These are phyloP conservation scores for Xestobium rufovillosum DNA, from an alignment of 2,888 invertebrate species.

Conservation along the genomic window DNA sequence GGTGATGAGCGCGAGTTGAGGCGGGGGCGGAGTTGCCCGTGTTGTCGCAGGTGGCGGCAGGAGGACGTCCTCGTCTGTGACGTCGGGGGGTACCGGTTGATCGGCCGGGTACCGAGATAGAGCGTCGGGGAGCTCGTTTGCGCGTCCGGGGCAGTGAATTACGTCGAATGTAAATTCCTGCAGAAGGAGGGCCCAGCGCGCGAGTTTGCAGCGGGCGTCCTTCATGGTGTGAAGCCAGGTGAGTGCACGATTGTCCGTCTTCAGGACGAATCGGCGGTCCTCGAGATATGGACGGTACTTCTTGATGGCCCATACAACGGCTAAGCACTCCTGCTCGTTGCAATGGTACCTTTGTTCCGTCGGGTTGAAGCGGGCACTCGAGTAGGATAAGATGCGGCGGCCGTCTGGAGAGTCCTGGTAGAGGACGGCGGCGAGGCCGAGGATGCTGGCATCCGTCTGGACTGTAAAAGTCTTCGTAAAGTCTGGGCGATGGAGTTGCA, in stretches of 20 bases:
- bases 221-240: slow-evolving; percentile 13
- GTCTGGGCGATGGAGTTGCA: no score
- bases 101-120: slow-evolving; percentile 15
- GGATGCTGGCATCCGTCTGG: slow-evolving; percentile 9
- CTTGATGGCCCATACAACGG: slow-evolving; percentile 18
- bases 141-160: slow-evolving; percentile 21
- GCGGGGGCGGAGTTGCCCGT: no score
- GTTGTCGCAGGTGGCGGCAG: background rate
- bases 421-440: slow-evolving; percentile 6
- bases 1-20: background rate
- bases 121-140: slow-evolving; percentile 18
- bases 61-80: background rate
- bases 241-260: slow-evolving; percentile 12
- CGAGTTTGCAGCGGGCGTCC: slow-evolving; percentile 12
- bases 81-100: background rate
- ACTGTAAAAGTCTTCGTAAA: background rate
- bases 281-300: slow-evolving; percentile 14
- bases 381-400: background rate
- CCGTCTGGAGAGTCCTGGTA: slow-evolving; percentile 3
- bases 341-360: background rate
- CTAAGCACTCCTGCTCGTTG: background rate
- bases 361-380: slow-evolving; percentile 1
- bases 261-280: slow-evolving; percentile 11
- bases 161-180: slow-evolving; percentile 18
- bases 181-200: slow-evolving; percentile 16